phyloP scores from a whole-genome alignment of 1,140 invertebrate genomes.

The Trachelipus rathkii region DNA sequence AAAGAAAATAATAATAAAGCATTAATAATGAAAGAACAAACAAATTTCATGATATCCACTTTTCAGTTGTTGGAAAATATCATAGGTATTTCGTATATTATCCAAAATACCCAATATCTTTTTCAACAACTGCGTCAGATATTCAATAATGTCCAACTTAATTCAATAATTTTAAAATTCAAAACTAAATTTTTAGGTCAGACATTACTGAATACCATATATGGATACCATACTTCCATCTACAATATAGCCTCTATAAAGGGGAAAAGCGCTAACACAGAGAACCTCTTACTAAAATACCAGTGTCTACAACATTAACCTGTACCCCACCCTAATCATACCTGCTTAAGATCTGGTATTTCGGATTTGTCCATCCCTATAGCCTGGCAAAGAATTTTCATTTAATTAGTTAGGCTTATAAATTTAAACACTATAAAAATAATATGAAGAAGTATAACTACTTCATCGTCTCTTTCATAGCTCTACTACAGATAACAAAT shows the following conservation, averaged over 20 bases:
- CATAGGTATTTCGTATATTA: too few relatives aligned
- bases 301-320: neutral
- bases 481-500: too few relatives aligned
- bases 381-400: constrained; percentile 34
- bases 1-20: neutral
- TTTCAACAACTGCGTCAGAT: too few relatives aligned
- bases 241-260: too few relatives aligned
- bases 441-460: neutral
- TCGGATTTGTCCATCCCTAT: constrained; percentile 47
- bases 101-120: too few relatives aligned
- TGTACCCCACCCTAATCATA: constrained; percentile 29
- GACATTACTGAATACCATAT: too few relatives aligned
- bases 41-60: neutral
- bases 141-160: too few relatives aligned
- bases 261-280: neutral
- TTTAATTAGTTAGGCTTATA: neutral
- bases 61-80: too few relatives aligned
- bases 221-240: too few relatives aligned
- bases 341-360: constrained; percentile 47
- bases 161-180: too few relatives aligned
- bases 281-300: too few relatives aligned
- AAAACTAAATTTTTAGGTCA: too few relatives aligned
- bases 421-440: neutral
- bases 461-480: neutral
- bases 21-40: neutral